Evolutionary conservation across 64 coral and sea anemone species (phyloP), one percentile per base, ranked within the genome.

Genomic region (Anthopleura sola): DNA sequence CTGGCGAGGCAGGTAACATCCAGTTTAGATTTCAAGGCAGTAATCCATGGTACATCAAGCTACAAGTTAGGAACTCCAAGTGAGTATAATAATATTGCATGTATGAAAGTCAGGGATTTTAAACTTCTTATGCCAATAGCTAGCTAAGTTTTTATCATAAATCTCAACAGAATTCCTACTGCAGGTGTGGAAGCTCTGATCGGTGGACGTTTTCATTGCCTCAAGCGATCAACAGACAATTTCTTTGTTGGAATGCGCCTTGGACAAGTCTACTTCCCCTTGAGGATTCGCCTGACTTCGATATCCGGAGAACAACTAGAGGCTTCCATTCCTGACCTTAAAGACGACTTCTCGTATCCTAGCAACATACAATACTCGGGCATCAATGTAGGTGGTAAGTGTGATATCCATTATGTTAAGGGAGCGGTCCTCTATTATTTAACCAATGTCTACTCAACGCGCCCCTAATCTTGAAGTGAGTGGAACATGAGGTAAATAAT

Each of bases 11-110:
- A 1, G 92, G 92, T 0, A 84, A 94, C 5, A 90, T 94, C 38
- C 88, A 84, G 54, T 94, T 94, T 15, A 49, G 92, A 66, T 94
- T 94, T 37, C 75, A 86, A 29, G 92, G 84, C 12, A 90, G 84
- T 51, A 94, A 94, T 28, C 88, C 68, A 20, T 94, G 92, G 92
- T 90, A 90, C 29, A 86, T 94, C 31, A 94, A 94, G 39, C 34
- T 94, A 31, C 92, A 94, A 84, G 85, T 90, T 2, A 83, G 92
- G 44, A 94, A 94, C 49, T 68, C 78, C 55, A 90, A 87, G 88
- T 94, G 86, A 84, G 92, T 79, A 18, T 32, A 3, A 71, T 34
- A 32, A 0, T 10, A 66, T 66, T 11, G 0, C 60, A 66, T 66
- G 5, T 26, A 1, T 18, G 16, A 21, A 56, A 20, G 5, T 18